Base-by-base conservation (phyloP, 2,888 invertebrate genomes). In the Drosophila atripex region DNA sequence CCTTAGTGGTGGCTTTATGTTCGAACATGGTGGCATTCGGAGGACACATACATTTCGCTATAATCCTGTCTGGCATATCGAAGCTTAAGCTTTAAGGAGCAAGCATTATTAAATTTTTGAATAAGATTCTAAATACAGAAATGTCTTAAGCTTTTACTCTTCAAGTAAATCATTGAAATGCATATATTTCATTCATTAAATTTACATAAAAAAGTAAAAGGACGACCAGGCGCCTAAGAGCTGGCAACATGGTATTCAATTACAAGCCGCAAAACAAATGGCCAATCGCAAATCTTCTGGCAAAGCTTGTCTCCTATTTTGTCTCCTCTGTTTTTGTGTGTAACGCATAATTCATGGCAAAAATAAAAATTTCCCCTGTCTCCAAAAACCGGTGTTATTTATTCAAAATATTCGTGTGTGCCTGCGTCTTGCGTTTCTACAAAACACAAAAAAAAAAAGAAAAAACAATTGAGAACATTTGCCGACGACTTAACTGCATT, bases 401-500 rank as follows among this genome's bases (percentile, higher is more conserved):
- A 84, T 84, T 63, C 54, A 78, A 79, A 79, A 72, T 73, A 59
- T 74, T 51, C 45, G 51, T 14, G 64, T 14, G 21, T 65, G 53
- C 41, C 38, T 47, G 50, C n/a, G 45, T n/a, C 18, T 18, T 11
- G 23, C 16, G 39, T 12, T n/a, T 43, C 28, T 18, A 32, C 32
- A 41, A 46, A 54, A 9, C 9, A 9, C 9, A 8, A 16, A 16
- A 41, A 12, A 30, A 47, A 25, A 47, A 47, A 6, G 5, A 12
- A 23, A 25, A 25, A 65, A 65, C 43, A 65, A 66, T 65, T 47
- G 49, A 41, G 35, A 58, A 68, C 57, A 69, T 68, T 69, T 68
- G 52, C 58, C 47, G 41, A 49, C 58, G 76, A 78, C 76, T 82
- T 84, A 84, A 74, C 61, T 78, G 80, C 78, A 80, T 80, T 85